These are phyloP conservation scores for Nymphicus hollandicus DNA, from an alignment of 2,113 vertebrate species.

Conservation along the genomic window DNA sequence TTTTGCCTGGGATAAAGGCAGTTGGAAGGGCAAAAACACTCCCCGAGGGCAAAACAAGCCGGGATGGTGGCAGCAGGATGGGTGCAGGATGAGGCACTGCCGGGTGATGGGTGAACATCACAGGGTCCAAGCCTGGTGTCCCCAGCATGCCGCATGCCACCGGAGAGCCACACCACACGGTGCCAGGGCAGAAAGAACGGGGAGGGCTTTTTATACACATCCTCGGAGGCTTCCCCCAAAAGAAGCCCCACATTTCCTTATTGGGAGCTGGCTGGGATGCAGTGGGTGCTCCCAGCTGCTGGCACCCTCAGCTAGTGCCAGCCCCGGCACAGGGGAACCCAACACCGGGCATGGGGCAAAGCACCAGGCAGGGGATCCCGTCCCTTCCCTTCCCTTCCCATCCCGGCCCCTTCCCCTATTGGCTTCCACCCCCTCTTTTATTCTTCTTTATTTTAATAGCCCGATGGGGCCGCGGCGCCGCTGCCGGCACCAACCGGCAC, in stretches of 20 bases:
- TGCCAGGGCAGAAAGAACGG: neutral
- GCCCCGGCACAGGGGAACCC: neutral
- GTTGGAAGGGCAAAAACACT: neutral
- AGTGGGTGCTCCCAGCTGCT: neutral
- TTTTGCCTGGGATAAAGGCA: neutral
- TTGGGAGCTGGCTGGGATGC: neutral
- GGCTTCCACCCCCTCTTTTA: neutral
- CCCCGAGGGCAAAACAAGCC: neutral
- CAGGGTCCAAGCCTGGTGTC: accelerated
- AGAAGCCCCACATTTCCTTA: accelerated
- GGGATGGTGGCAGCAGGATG: neutral
- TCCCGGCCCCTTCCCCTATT: neutral
- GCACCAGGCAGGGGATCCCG: neutral
- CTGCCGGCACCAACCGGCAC: neutral
- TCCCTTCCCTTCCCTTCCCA: neutral
- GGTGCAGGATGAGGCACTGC: neutral
- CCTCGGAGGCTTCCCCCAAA: neutral
- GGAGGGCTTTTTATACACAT: neutral
- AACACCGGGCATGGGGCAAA: neutral
- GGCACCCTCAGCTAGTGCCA: neutral
- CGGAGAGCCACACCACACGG: neutral
- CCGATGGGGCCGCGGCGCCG: neutral
- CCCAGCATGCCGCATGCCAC: accelerated
- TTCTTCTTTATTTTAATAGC: neutral
- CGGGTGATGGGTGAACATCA: accelerated